These are phyloP conservation scores for Habrosyne pyritoides DNA, from an alignment of 2,888 invertebrate species.

Conservation along the genomic window DNA sequence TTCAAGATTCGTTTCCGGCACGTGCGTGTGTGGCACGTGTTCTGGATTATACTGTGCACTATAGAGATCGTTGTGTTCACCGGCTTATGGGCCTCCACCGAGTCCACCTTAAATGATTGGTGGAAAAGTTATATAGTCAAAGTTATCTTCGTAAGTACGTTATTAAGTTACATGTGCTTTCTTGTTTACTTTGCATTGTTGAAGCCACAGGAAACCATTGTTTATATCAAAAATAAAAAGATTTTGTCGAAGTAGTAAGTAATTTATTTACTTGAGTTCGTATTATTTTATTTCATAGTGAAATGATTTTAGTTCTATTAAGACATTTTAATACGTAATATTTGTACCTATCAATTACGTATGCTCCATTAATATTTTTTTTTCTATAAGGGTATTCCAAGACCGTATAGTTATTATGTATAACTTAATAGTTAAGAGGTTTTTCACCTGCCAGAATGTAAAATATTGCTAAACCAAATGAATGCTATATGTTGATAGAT, in stretches of 20 bases:
- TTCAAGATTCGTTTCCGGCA: constrained; percentile 90
- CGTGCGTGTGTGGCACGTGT: constrained; percentile 87
- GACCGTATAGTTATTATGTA: too few species aligned
- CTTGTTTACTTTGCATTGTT: constrained; percentile 85
- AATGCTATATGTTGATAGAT: too few species aligned
- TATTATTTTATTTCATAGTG: too few species aligned
- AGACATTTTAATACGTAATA: too few species aligned
- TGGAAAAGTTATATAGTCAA: constrained; percentile 88
- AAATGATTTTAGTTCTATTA: too few species aligned
- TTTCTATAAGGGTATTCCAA: too few species aligned
- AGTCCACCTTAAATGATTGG: constrained; percentile 85
- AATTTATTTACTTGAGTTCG: neutral
- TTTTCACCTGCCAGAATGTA: too few species aligned
- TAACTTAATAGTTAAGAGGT: too few species aligned
- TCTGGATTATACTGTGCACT: constrained; percentile 86
- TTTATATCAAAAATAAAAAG: constrained; percentile 61
- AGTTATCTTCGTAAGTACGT: constrained; percentile 83
- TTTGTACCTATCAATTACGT: too few species aligned
- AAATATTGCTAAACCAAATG: too few species aligned
- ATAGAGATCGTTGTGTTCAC: constrained; percentile 87
- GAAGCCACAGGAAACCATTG: constrained; percentile 84
- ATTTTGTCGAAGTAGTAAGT: constrained; percentile 18
- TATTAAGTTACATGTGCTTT: constrained; percentile 84
- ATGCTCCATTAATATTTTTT: too few species aligned
- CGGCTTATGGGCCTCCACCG: constrained; percentile 84